Percentiles rank a stretch among this genome's conserved stretches.
Conservation (phyloP, 2,888 invertebrate species). For the Drosophila stalkeri region DNA sequence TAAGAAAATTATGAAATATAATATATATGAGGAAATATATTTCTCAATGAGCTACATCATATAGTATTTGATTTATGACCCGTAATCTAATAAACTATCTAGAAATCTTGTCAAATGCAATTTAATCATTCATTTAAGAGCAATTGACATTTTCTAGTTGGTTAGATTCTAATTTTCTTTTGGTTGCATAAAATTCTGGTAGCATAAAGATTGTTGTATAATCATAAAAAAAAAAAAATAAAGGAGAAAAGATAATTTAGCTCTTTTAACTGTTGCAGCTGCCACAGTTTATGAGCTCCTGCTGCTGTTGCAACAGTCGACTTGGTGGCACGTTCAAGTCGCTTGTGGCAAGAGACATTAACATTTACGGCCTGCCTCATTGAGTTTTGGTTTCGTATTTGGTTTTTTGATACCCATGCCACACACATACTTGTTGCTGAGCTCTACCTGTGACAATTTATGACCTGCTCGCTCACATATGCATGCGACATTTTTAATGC, state of each 20-base stretch:
- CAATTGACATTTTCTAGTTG: constrained; percentile 6
- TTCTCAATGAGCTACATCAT: no score
- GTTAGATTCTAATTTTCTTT: constrained; percentile 9
- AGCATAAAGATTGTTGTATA: constrained; percentile 21
- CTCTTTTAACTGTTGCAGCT: constrained; percentile 18
- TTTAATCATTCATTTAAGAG: not conserved
- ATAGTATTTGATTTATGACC: no score
- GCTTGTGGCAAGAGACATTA: constrained; percentile 56
- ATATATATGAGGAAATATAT: no score
- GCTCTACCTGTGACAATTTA: constrained; percentile 34
- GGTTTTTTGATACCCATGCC: constrained; percentile 17
- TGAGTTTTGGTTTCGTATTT: constrained; percentile 51
- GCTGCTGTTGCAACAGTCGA: constrained; percentile 9
- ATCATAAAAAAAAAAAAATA: constrained; percentile 32
- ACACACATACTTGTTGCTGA: constrained; percentile 51
- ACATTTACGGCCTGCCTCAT: constrained; percentile 63
- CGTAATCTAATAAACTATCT: not conserved
- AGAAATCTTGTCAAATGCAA: not conserved
- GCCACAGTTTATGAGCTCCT: constrained; percentile 59
- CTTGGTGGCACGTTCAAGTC: constrained; percentile 28
- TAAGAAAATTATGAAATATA: no score
- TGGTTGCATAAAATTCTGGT: constrained; percentile 1
- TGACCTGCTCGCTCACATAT: constrained; percentile 43
- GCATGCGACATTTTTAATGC: constrained; percentile 48
- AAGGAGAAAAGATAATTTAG: constrained; percentile 28